phyloP scores from a whole-genome alignment of 2,113 vertebrate species.

The Pelodiscus sinensis region DNA sequence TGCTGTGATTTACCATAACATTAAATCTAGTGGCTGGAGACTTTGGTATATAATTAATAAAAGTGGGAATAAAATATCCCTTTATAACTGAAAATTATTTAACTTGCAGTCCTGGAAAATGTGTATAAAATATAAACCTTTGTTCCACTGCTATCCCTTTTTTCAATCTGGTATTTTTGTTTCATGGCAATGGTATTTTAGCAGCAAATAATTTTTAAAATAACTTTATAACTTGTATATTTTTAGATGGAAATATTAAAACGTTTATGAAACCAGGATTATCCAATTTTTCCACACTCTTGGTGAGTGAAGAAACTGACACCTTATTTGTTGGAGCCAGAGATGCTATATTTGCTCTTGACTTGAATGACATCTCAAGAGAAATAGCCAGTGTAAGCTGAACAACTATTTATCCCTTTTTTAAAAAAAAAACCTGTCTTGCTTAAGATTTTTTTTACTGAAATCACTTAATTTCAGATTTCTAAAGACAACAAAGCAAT shows the following conservation, averaged over 20 bases:
- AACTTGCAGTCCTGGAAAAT: background rate
- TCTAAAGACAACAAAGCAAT: background rate
- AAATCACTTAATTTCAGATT: background rate
- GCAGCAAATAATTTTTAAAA: background rate
- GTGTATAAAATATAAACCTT: background rate
- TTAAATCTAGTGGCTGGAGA: background rate
- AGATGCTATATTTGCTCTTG: conserved; percentile 79
- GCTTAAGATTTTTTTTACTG: background rate
- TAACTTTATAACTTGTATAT: background rate
- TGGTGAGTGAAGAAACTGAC: conserved; percentile 76
- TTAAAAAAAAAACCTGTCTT: background rate
- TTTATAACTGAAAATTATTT: background rate
- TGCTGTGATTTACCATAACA: background rate
- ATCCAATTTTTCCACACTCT: conserved; percentile 79
- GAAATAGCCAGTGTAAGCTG: conserved; percentile 71
- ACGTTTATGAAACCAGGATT: conserved; percentile 72
- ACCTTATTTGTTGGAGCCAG: conserved; percentile 81
- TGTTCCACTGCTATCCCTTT: background rate
- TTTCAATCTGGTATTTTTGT: background rate
- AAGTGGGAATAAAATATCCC: background rate
- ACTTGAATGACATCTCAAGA: conserved; percentile 74
- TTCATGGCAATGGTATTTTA: background rate
- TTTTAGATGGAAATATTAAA: conserved; percentile 68
- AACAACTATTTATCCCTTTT: background rate
- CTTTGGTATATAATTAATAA: background rate